A percentile compares a stretch with the other conserved stretches of the same genome.
These are phyloP conservation scores for Ormyrus rosae DNA, from an alignment of 2,888 invertebrate genomes.

Conservation along the genomic window DNA sequence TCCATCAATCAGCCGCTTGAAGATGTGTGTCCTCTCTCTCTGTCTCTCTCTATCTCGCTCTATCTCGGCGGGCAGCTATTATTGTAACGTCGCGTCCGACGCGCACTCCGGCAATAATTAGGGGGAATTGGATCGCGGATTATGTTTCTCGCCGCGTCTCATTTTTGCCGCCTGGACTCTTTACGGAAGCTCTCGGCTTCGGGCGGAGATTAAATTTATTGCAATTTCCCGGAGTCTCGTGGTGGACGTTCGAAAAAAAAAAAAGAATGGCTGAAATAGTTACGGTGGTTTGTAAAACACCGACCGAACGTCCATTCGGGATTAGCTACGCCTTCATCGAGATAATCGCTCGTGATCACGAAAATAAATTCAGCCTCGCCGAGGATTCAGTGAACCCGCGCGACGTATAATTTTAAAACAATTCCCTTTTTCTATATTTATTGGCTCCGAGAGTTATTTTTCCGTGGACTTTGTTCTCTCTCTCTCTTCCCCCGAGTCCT, in stretches of 20 bases:
- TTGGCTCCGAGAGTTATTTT: conserved; percentile 30
- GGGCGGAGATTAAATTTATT: too few relatives aligned
- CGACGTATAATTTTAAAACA: conserved; percentile 10
- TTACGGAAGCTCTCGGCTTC: too few relatives aligned
- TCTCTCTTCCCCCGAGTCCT: conserved; percentile 11
- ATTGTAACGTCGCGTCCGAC: conserved; percentile 59
- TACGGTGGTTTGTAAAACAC: background rate
- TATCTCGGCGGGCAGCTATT: conserved; percentile 62
- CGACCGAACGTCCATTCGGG: background rate
- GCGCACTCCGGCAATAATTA: conserved; percentile 65
- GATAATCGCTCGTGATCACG: too few relatives aligned
- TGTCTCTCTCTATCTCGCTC: conserved; percentile 41
- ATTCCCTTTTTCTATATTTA: conserved; percentile 1
- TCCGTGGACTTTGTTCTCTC: conserved; percentile 17
- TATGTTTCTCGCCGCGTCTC: conserved; percentile 45
- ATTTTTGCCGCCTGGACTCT: too few relatives aligned
- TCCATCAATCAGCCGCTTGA: conserved; percentile 72
- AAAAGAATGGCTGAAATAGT: background rate
- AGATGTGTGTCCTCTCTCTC: conserved; percentile 60
- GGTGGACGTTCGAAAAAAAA: background rate
- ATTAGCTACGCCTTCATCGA: too few relatives aligned
- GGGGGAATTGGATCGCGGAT: conserved; percentile 64
- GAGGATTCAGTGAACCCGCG: too few relatives aligned
- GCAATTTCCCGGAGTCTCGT: too few relatives aligned
- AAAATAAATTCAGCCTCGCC: background rate